A percentile compares a stretch with the other conserved stretches of the same genome.
phyloP scores from a whole-genome alignment of 2,888 invertebrate genomes.

The Pyrrhia umbra region DNA sequence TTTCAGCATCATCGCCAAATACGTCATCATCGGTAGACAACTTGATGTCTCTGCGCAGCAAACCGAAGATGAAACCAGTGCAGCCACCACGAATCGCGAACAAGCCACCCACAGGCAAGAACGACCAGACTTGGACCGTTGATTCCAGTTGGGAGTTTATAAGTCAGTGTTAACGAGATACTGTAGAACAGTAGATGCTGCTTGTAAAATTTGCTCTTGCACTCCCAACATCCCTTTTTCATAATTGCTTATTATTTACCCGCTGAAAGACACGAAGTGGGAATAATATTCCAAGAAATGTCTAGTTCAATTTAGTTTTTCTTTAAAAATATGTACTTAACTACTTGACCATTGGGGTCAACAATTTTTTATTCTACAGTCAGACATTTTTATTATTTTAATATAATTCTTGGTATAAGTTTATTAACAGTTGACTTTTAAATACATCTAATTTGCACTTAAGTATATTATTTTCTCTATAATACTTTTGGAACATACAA shows the following conservation, averaged over 20 bases:
- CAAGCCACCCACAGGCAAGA: conserved; percentile 87
- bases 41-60: conserved; percentile 88
- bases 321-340: no score
- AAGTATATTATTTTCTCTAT: no score
- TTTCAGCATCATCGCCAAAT: conserved; percentile 87
- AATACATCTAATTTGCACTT: no score
- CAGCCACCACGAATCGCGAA: conserved; percentile 92
- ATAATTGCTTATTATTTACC: not conserved
- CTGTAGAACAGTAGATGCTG: conserved; percentile 58
- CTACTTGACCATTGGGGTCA: no score
- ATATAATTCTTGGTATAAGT: no score
- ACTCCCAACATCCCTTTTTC: conserved; percentile 46
- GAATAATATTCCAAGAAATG: not conserved
- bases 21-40: conserved; percentile 93
- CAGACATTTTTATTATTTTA: no score
- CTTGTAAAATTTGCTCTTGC: conserved; percentile 50
- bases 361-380: no score
- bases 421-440: no score
- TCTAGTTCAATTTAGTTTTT: not conserved
- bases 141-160: conserved; percentile 98
- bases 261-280: not conserved
- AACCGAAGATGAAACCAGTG: conserved; percentile 92
- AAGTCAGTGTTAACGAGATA: conserved; percentile 88
- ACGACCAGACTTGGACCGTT: conserved; percentile 93
- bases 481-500: no score